A percentile compares a stretch with the other conserved stretches of the same genome.
These are phyloP conservation scores for Neolamprologus sp. DNA, from an alignment of 2,113 vertebrate genomes.

Conservation along the genomic window DNA sequence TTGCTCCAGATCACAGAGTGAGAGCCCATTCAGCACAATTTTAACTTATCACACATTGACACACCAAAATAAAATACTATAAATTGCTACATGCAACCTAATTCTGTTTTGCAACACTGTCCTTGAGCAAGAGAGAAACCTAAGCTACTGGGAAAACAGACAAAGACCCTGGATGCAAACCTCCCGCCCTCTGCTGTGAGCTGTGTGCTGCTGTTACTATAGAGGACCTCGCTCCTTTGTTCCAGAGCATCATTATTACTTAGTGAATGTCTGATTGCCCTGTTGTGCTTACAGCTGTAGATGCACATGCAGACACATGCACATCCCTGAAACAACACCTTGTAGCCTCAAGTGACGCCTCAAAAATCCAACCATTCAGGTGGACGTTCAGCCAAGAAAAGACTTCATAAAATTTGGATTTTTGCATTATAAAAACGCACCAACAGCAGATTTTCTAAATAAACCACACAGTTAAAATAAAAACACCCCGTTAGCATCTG, in stretches of 20 bases:
- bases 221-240: background rate
- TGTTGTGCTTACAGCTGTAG: background rate
- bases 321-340: rapidly evolving
- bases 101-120: background rate
- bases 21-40: background rate
- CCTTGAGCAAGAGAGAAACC: background rate
- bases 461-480: background rate
- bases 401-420: background rate
- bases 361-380: background rate
- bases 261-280: rapidly evolving
- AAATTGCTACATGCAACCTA: background rate
- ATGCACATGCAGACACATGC: background rate
- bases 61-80: background rate
- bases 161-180: background rate
- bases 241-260: background rate
- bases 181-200: background rate
- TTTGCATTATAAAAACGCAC: rapidly evolving
- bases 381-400: rapidly evolving
- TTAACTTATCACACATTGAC: background rate
- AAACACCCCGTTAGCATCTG: background rate
- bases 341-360: background rate
- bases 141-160: background rate
- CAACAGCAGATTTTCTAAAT: background rate
- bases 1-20: background rate
- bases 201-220: background rate